A percentile compares a stretch with the other conserved stretches of the same genome.
Conservation (phyloP, 2,797 vertebrate species). For the Malurus leucopterus region DNA sequence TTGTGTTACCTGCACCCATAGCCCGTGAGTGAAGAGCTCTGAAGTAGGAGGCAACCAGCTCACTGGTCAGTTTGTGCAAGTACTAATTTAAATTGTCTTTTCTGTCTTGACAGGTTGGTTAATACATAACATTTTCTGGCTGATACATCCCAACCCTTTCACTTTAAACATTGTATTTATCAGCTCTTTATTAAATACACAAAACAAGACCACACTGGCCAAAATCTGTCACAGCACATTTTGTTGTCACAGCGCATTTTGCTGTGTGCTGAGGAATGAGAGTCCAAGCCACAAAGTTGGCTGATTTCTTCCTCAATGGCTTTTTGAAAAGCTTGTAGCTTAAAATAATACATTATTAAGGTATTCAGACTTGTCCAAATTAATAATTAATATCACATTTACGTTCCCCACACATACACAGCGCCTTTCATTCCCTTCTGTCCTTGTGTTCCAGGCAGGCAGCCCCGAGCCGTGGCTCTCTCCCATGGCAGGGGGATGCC, state of each 20-base stretch:
- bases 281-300: constrained; percentile 27
- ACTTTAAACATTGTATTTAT: constrained; percentile 37
- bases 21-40: not conserved
- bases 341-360: constrained; percentile 51
- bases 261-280: not conserved
- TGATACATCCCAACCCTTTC: not conserved
- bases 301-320: not conserved
- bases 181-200: constrained; percentile 45
- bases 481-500: not conserved
- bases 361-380: constrained; percentile 58
- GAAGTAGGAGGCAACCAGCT: not conserved
- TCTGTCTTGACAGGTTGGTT: not conserved
- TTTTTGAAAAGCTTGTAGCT: constrained; percentile 18
- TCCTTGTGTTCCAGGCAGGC: not conserved
- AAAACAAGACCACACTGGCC: constrained; percentile 27
- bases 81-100: not conserved
- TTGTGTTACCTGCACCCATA: not conserved
- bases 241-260: constrained; percentile 43
- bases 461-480: not conserved
- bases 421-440: not conserved
- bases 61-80: not conserved
- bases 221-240: constrained; percentile 50
- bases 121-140: not conserved
- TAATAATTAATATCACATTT: constrained; percentile 55
- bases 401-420: not conserved